A percentile compares a stretch with the other conserved stretches of the same genome.
phyloP scores from a whole-genome alignment of 2,797 vertebrate species.

The Halcyon chelicuti region DNA sequence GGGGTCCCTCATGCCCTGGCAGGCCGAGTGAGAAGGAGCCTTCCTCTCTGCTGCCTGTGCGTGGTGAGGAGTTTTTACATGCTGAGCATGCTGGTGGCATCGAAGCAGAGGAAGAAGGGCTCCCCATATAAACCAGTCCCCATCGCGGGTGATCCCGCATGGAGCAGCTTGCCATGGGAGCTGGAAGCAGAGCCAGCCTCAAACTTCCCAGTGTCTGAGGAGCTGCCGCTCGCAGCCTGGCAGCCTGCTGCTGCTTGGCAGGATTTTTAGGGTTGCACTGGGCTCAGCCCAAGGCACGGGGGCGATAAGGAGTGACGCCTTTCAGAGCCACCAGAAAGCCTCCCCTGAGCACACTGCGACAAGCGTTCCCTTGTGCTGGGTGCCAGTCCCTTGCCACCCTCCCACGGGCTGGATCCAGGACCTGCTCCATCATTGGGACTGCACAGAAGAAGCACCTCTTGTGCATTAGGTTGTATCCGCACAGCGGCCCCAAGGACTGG shows the following conservation, averaged over 20 bases:
- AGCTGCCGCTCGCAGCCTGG: not conserved
- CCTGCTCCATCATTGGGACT: fast-evolving
- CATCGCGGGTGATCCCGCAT: fast-evolving
- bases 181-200: not conserved
- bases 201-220: fast-evolving
- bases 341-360: fast-evolving
- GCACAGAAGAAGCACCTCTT: not conserved
- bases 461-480: not conserved
- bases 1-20: too few relatives aligned
- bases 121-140: not conserved
- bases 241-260: not conserved
- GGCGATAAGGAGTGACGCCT: not conserved
- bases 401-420: not conserved
- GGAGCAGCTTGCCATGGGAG: not conserved
- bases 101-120: fast-evolving
- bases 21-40: not conserved
- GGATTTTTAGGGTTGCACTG: not conserved
- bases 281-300: not conserved
- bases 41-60: fast-evolving
- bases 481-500: fast-evolving
- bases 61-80: not conserved
- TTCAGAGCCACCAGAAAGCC: fast-evolving
- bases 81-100: fast-evolving
- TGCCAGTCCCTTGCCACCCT: fast-evolving
- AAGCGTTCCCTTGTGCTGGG: fast-evolving